Base-by-base conservation (phyloP, 2,888 invertebrate genomes). In the Scaptomyza flava region DNA sequence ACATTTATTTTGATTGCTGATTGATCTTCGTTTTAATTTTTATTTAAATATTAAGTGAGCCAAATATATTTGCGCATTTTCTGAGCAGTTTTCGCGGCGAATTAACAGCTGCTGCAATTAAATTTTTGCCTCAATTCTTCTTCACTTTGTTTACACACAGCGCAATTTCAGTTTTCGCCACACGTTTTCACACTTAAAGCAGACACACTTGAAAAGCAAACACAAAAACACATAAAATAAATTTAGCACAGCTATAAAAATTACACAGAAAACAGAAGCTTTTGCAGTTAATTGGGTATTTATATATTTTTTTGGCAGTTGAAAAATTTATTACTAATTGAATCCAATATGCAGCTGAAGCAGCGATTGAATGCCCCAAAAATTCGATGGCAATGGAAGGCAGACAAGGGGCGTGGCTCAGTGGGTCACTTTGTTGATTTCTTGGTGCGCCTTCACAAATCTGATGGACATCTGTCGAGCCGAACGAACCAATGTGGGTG, bases 401-500 rank as follows among this genome's bases (percentile, higher is more conserved):
- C 43, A 38, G 41, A 3, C 17, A 5, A 5, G 45, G 27, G 33
- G 43, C 14, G 33, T 53, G 33, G 30, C 46, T 43, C 38, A 3
- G 31, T 67, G 66, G 68, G 52, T 23, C 53, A 47, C 54, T 38
- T 41, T 17, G 50, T 34, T 78, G 67, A 61, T 84, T 50, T 57
- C 51, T 31, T 38, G 75, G 31, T 70, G 72, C 65, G 31, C 62
- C 45, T 56, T 51, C 52, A 48, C 33, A 12, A 42, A 46, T 45
- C 62, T 69, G 53, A 46, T 65, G 20, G 48, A 2, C 30, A 68
- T 41, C 53, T 70, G 69, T 53, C 57, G 46, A 11, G 57, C 73
- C 1, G 89, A 84, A 34, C 58, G 87, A 5, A 84, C 89, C 23
- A 84, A 89, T 64, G 83, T 83, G 51, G 83, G 83, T 83, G 57